phyloP scores from a whole-genome alignment of 2,113 vertebrate species.

The Donacobius atricapilla region DNA sequence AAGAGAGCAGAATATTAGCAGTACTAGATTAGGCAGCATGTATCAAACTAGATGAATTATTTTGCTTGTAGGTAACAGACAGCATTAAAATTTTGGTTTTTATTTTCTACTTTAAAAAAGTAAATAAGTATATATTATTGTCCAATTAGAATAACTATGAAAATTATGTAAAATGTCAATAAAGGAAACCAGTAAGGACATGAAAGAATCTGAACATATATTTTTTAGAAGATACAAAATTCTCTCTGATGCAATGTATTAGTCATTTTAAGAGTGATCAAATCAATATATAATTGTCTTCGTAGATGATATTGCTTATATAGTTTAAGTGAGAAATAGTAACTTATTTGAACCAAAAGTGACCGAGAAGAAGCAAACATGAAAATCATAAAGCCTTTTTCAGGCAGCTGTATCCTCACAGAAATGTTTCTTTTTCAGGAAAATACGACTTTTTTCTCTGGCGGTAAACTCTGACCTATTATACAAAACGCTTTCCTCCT shows the following conservation, averaged over 20 bases:
- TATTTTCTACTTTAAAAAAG: background rate
- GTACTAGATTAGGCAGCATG: background rate
- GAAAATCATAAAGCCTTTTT: background rate
- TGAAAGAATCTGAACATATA: background rate
- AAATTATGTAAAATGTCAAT: background rate
- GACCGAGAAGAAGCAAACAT: background rate
- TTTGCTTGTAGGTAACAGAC: background rate
- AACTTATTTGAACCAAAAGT: background rate
- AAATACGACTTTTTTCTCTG: background rate
- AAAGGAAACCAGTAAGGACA: background rate
- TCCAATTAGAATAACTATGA: background rate
- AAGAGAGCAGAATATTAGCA: background rate
- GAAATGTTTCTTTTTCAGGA: background rate
- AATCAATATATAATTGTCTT: background rate
- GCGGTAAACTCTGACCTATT: background rate
- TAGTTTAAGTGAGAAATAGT: background rate
- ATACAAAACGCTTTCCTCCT: background rate
- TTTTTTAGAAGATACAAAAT: background rate
- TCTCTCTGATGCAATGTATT: background rate
- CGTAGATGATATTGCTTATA: rapidly evolving
- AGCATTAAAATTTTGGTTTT: background rate
- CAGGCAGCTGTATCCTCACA: background rate
- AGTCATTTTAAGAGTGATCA: background rate
- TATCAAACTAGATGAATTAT: background rate
- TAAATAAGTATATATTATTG: background rate